Evolutionary conservation across 2,113 vertebrate genomes (phyloP).

Genomic region (Neomonachus schauinslandi): DNA sequence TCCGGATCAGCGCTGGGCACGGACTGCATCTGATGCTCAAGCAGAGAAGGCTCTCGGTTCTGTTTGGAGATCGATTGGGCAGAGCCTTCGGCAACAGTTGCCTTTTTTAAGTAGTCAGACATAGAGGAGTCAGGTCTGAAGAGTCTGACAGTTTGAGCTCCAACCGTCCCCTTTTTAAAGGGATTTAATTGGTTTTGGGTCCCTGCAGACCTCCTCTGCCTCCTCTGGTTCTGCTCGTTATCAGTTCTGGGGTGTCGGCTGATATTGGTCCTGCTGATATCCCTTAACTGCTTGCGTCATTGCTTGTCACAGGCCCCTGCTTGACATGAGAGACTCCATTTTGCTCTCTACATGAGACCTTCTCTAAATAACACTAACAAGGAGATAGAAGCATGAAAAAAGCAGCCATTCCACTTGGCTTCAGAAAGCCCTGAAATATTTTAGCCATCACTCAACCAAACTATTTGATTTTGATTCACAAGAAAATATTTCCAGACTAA

Average conservation of each 20-base stretch:
- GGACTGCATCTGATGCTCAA: neutral
- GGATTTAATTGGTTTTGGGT: neutral
- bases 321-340: neutral
- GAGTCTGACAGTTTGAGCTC: neutral
- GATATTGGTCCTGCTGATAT: neutral
- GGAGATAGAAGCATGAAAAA: neutral
- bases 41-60: neutral
- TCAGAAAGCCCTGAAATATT: slow-evolving; percentile 32
- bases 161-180: neutral
- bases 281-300: neutral
- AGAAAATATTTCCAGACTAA: neutral
- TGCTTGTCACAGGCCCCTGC: too few relatives aligned
- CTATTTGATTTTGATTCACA: neutral
- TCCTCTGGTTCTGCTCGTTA: neutral
- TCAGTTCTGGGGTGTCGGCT: neutral
- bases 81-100: neutral
- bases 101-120: neutral
- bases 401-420: neutral
- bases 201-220: neutral
- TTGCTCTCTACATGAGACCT: neutral
- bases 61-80: neutral
- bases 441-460: neutral
- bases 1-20: neutral
- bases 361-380: neutral
- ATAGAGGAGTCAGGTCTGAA: neutral